phyloP scores from a whole-genome alignment of 1,140 invertebrate genomes.

The Drosophila pseudoananassae region DNA sequence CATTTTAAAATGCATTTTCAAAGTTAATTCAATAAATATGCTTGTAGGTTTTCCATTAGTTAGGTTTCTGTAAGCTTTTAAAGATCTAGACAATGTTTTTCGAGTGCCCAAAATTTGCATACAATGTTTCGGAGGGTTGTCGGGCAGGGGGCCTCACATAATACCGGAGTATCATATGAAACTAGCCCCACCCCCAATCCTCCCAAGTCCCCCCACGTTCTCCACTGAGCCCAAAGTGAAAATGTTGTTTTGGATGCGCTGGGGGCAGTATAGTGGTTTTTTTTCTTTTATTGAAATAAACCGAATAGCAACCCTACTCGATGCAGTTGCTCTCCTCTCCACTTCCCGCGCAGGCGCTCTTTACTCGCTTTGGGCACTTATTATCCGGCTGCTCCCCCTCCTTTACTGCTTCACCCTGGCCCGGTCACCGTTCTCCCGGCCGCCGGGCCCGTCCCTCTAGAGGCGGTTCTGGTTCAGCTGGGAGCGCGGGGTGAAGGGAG shows the following conservation, averaged over 20 bases:
- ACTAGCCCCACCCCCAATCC: constrained; percentile 3
- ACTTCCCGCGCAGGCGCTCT: constrained; percentile 19
- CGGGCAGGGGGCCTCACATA: not conserved
- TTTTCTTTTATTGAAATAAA: constrained; percentile 25
- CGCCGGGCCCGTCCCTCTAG: constrained; percentile 54
- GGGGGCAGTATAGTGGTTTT: constrained; percentile 16
- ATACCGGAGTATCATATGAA: constrained; percentile 2
- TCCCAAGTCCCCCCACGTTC: not conserved
- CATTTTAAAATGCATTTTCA: constrained; percentile 81
- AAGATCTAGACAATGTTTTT: constrained; percentile 71
- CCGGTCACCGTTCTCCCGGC: constrained; percentile 44
- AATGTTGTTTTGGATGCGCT: constrained; percentile 10
- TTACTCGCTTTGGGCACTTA: constrained; percentile 5
- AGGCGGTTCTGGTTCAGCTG: constrained; percentile 83
- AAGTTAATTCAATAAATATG: constrained; percentile 70
- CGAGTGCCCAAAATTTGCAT: constrained; percentile 70
- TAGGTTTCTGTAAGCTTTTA: constrained; percentile 66
- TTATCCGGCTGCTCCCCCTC: not conserved
- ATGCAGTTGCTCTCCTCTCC: constrained; percentile 35
- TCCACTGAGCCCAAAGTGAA: not conserved
- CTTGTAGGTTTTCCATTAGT: constrained; percentile 48
- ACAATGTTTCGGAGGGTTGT: constrained; percentile 43
- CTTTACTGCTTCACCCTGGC: constrained; percentile 49
- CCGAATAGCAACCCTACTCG: constrained; percentile 61
- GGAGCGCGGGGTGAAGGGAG: constrained; percentile 79